Conservation (phyloP, 1,140 invertebrate genomes). For the Drosophila albomicans region DNA sequence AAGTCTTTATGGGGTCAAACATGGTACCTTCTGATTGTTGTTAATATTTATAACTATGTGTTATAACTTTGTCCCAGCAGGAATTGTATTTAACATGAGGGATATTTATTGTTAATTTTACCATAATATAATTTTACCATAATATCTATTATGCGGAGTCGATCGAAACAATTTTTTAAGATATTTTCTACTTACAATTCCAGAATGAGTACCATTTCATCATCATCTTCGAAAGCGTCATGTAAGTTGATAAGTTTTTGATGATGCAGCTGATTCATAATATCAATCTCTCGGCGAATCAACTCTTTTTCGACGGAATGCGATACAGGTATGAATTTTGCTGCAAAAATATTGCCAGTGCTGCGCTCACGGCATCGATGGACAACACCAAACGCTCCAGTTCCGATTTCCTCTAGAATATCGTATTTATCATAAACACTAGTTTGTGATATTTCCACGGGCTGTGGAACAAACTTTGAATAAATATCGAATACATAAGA, state of each 20-base stretch:
- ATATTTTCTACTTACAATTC: slow-evolving; percentile 93
- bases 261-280: slow-evolving; percentile 99
- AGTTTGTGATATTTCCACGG: slow-evolving; percentile 97
- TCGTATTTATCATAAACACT: slow-evolving; percentile 99
- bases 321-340: slow-evolving; percentile 99
- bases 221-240: slow-evolving; percentile 99
- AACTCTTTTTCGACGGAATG: slow-evolving; percentile 98
- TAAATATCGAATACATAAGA: slow-evolving; percentile 99
- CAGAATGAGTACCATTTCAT: slow-evolving; percentile 99
- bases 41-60: too few species aligned
- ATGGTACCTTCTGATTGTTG: too few species aligned
- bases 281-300: slow-evolving; percentile 99
- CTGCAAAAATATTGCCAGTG: slow-evolving; percentile 98
- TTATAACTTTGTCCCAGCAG: too few species aligned
- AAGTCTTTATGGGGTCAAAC: too few species aligned
- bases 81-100: too few species aligned
- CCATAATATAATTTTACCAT: too few species aligned
- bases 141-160: too few species aligned
- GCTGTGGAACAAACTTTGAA: slow-evolving; percentile 98
- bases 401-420: slow-evolving; percentile 99
- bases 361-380: slow-evolving; percentile 98
- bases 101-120: too few species aligned
- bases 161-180: too few species aligned
- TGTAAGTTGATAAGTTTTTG: slow-evolving; percentile 98
- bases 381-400: slow-evolving; percentile 99